These are phyloP conservation scores for Sitta carolinensis DNA, from an alignment of 2,797 vertebrate species.

Conservation along the genomic window DNA sequence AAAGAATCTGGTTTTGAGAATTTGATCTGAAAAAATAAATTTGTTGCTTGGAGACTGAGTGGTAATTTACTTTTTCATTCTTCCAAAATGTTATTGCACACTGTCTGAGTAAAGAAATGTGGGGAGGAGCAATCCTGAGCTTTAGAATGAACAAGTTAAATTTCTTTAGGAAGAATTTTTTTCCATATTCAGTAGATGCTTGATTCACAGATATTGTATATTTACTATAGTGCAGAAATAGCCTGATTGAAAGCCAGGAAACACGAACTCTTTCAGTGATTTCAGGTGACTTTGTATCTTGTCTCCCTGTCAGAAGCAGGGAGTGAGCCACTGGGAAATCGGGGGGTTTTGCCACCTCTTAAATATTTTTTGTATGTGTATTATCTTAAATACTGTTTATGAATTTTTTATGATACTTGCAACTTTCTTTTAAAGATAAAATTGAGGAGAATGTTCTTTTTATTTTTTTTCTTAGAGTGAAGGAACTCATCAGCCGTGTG, in stretches of 20 bases:
- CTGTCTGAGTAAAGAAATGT: background rate
- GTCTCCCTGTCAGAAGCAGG: background rate
- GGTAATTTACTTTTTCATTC: background rate
- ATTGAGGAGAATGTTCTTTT: background rate
- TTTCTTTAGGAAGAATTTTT: background rate
- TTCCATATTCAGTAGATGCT: background rate
- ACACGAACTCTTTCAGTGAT: background rate
- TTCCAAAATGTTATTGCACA: background rate
- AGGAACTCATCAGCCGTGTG: background rate
- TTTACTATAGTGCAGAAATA: background rate
- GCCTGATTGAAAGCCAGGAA: background rate
- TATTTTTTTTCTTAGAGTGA: background rate
- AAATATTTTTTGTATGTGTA: background rate
- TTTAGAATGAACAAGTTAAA: background rate
- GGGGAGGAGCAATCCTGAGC: background rate
- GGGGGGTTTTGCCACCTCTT: accelerated
- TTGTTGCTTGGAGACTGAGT: background rate
- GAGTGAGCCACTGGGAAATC: background rate
- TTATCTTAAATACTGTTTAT: background rate
- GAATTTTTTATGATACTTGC: background rate
- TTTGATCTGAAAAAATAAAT: background rate
- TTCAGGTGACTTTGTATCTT: background rate
- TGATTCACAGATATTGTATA: background rate
- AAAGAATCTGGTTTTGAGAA: background rate
- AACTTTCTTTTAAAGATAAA: background rate